Conservation (phyloP, 1,140 invertebrate genomes). For the Neodiprion pinetum region DNA sequence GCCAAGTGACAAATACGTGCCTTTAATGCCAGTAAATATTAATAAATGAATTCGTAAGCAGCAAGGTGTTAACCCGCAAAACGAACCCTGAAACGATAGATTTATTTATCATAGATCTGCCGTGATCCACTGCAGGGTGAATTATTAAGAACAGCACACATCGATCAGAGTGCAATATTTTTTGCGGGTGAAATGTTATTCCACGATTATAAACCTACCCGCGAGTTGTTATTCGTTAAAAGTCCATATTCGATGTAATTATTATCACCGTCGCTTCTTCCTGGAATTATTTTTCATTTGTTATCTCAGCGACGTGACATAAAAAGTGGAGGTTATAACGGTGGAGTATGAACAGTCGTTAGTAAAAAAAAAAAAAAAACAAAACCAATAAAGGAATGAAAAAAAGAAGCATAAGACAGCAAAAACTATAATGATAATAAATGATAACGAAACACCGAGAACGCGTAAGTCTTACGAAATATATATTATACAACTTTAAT, state of each 20-base stretch:
- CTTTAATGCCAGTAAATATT: slow-evolving; percentile 54
- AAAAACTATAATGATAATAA: no score
- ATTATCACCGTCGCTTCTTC: no score
- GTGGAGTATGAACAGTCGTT: not conserved
- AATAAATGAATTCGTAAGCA: slow-evolving; percentile 41
- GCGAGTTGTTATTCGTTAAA: no score
- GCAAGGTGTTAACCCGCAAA: slow-evolving; percentile 12
- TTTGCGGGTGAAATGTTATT: not conserved
- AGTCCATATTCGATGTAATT: no score
- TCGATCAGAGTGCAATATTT: not conserved
- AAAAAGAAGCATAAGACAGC: not conserved
- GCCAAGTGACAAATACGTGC: slow-evolving; percentile 69
- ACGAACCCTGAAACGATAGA: not conserved
- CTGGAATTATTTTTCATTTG: no score
- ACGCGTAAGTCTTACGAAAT: not conserved
- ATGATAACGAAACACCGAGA: not conserved
- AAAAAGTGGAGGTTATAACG: not conserved
- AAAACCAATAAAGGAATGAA: not conserved
- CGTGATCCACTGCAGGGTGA: no score
- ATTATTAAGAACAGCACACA: no score
- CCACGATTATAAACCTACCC: not conserved
- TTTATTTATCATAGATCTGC: not conserved
- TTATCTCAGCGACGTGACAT: not conserved
- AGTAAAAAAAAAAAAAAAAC: not conserved
- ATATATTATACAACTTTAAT: not conserved